These are phyloP conservation scores for Agonopterix alstromeriana DNA, from an alignment of 2,888 invertebrate species.

Conservation along the genomic window DNA sequence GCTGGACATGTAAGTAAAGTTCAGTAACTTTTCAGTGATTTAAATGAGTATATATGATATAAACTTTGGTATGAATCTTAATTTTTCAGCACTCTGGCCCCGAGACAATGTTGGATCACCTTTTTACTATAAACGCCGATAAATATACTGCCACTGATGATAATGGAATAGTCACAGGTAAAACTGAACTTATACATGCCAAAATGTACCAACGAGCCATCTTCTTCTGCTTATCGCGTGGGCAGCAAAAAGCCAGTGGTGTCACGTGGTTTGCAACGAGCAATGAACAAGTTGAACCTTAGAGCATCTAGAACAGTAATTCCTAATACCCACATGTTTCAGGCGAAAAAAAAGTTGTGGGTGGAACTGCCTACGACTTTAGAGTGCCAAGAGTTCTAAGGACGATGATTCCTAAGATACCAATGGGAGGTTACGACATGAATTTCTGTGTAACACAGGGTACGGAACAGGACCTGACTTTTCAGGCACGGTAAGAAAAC, in stretches of 20 bases:
- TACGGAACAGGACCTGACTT: constrained; percentile 71
- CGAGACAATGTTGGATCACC: constrained; percentile 81
- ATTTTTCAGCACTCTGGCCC: constrained; percentile 76
- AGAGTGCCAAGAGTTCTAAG: constrained; percentile 80
- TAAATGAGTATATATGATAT: not conserved
- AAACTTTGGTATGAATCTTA: not conserved
- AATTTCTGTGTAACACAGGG: constrained; percentile 86
- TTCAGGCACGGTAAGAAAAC: constrained; percentile 76
- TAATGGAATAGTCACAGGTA: constrained; percentile 84
- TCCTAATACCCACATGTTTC: constrained; percentile 14
- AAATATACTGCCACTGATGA: constrained; percentile 83
- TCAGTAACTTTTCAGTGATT: not conserved
- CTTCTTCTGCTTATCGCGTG: too few relatives aligned
- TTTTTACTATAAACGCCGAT: constrained; percentile 85
- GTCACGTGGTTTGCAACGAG: too few relatives aligned
- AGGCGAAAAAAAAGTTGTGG: constrained; percentile 84
- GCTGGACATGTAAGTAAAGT: constrained; percentile 87
- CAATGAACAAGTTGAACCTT: too few relatives aligned
- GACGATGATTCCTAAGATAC: constrained; percentile 80
- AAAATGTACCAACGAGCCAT: too few relatives aligned
- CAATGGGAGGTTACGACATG: constrained; percentile 86
- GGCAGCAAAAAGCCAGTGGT: too few relatives aligned
- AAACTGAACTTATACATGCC: too few relatives aligned
- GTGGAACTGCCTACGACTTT: constrained; percentile 85
- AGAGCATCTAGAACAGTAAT: not conserved